Percentiles rank a stretch among this genome's conserved stretches.
These are phyloP conservation scores for Amblyjoppa proteus DNA, from an alignment of 2,888 invertebrate genomes.

Conservation along the genomic window DNA sequence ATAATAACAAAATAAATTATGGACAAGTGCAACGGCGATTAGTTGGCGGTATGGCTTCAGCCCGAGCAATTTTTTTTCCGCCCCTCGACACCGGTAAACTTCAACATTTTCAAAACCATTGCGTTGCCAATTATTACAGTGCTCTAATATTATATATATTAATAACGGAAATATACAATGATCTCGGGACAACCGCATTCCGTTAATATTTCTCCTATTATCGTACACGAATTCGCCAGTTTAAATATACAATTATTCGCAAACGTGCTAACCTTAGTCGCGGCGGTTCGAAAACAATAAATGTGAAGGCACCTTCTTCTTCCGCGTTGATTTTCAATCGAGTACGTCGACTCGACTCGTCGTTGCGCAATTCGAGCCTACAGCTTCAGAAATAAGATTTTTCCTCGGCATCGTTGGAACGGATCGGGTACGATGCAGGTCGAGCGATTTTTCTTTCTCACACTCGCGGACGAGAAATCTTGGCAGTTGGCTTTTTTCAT, in stretches of 20 bases:
- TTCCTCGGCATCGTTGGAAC: slow-evolving; percentile 3
- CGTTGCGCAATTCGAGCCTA: slow-evolving; percentile 8
- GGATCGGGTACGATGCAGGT: slow-evolving; percentile 9
- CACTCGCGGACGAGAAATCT: slow-evolving; percentile 42
- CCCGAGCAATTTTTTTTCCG: background rate
- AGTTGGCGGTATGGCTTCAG: slow-evolving; percentile 33
- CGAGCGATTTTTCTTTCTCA: slow-evolving; percentile 9
- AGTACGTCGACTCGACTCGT: slow-evolving; percentile 10
- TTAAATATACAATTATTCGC: slow-evolving; percentile 55
- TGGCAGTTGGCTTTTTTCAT: slow-evolving; percentile 77
- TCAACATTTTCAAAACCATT: background rate
- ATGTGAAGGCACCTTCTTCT: slow-evolving; percentile 59
- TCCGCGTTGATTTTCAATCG: slow-evolving; percentile 40
- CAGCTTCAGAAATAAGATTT: background rate
- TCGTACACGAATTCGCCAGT: slow-evolving; percentile 52
- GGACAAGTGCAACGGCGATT: slow-evolving; percentile 35
- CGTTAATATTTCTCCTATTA: slow-evolving; percentile 56
- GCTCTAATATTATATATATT: slow-evolving; percentile 47
- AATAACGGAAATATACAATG: slow-evolving; percentile 65
- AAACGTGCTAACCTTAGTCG: slow-evolving; percentile 13
- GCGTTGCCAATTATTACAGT: slow-evolving; percentile 46
- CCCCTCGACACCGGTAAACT: slow-evolving; percentile 14
- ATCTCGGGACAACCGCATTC: slow-evolving; percentile 34
- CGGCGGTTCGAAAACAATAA: slow-evolving; percentile 9
- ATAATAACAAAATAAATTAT: slow-evolving; percentile 40